Conservation (phyloP, 2,888 invertebrate genomes). For the Elegia similella region DNA sequence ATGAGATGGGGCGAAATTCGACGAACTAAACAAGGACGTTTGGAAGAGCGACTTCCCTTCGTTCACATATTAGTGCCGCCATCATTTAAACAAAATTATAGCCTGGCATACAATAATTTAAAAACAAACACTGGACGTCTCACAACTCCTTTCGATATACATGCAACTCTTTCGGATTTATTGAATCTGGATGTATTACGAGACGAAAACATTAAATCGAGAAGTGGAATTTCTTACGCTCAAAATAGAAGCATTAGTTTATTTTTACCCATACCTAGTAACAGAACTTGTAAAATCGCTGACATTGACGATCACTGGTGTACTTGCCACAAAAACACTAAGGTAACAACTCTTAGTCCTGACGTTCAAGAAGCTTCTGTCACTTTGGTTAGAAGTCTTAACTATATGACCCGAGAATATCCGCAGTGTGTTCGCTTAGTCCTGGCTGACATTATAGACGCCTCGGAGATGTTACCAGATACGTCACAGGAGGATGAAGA, state of each 20-base stretch:
- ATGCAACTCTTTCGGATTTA: constrained; percentile 89
- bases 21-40: constrained; percentile 90
- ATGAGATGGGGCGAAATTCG: constrained; percentile 93
- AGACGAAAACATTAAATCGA: constrained; percentile 56
- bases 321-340: constrained; percentile 87
- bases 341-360: constrained; percentile 76
- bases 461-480: constrained; percentile 82
- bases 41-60: constrained; percentile 94
- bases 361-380: constrained; percentile 82
- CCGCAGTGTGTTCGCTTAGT: constrained; percentile 84
- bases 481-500: constrained; percentile 54
- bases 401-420: constrained; percentile 81
- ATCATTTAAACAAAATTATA: constrained; percentile 85
- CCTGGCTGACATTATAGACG: constrained; percentile 84
- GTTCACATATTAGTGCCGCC: constrained; percentile 87
- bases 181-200: constrained; percentile 73
- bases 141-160: constrained; percentile 91
- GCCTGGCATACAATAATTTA: constrained; percentile 84
- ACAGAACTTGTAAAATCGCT: constrained; percentile 89
- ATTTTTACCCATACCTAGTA: constrained; percentile 86
- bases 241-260: constrained; percentile 86
- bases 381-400: constrained; percentile 84
- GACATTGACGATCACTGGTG: constrained; percentile 93
- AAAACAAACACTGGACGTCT: constrained; percentile 84
- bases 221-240: constrained; percentile 53